Conservation (phyloP, 2,888 invertebrate genomes). For the Palloptera scutellata region DNA sequence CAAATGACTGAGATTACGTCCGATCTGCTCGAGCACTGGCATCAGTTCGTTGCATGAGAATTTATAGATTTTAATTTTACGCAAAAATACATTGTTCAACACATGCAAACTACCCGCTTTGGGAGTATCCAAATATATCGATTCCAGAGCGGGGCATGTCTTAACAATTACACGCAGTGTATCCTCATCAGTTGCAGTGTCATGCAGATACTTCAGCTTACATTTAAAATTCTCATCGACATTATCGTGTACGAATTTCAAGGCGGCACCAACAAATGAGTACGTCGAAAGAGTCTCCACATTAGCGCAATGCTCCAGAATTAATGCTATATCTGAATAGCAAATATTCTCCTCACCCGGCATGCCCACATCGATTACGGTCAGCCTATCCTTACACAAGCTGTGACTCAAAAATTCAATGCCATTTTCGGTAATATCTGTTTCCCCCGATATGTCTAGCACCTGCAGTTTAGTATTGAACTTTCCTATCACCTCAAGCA, state of each 20-base stretch:
- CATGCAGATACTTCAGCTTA: conserved; percentile 74
- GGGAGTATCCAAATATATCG: conserved; percentile 72
- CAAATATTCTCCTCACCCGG: conserved; percentile 76
- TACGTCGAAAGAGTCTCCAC: conserved; percentile 73
- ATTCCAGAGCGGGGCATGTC: conserved; percentile 71
- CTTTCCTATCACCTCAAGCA: conserved; percentile 70
- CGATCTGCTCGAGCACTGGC: conserved; percentile 68
- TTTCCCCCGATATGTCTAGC: conserved; percentile 76
- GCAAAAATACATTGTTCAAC: conserved; percentile 58
- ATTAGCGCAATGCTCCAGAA: conserved; percentile 72
- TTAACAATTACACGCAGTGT: conserved; percentile 70
- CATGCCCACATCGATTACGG: conserved; percentile 74
- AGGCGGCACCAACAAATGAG: conserved; percentile 73
- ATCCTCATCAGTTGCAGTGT: conserved; percentile 70
- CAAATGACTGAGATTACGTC: conserved; percentile 67
- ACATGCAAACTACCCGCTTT: conserved; percentile 63
- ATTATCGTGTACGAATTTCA: conserved; percentile 68
- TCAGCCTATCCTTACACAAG: conserved; percentile 68
- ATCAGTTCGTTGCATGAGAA: conserved; percentile 71
- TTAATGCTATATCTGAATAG: conserved; percentile 71
- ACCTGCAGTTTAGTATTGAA: conserved; percentile 69
- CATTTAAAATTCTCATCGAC: conserved; percentile 69
- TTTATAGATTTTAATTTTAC: conserved; percentile 71
- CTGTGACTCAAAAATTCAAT: conserved; percentile 69
- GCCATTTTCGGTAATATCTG: conserved; percentile 73